Percentiles rank a stretch among this genome's conserved stretches.
Evolutionary conservation across 2,113 vertebrate species (phyloP).

Genomic region (Lophius piscatorius): DNA sequence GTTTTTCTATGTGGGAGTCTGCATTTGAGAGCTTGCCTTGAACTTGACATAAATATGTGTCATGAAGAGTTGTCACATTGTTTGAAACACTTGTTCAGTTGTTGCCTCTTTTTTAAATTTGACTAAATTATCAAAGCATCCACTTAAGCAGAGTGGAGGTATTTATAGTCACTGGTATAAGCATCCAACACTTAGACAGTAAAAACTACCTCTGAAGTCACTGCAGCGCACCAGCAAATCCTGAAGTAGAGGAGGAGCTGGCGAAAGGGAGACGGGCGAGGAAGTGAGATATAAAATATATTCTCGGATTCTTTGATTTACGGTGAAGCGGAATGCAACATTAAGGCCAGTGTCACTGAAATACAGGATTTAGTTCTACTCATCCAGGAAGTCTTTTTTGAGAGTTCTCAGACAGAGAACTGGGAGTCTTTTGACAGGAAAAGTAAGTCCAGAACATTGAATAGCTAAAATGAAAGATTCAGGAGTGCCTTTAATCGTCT

Average conservation of each 20-base stretch:
- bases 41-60: conserved; percentile 47
- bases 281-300: conserved; percentile 37
- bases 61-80: conserved; percentile 8
- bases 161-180: conserved; percentile 70
- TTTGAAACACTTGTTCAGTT: conserved; percentile 46
- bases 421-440: background rate
- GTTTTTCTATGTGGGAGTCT: conserved; percentile 8
- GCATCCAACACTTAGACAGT: conserved; percentile 45
- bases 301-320: conserved; percentile 45
- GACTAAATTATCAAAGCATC: conserved; percentile 66
- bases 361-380: conserved; percentile 8
- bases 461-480: conserved; percentile 3
- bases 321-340: conserved; percentile 42
- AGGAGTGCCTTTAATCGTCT: conserved; percentile 15
- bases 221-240: conserved; percentile 50
- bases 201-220: conserved; percentile 56
- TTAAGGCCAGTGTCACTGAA: conserved; percentile 21
- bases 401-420: conserved; percentile 1
- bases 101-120: conserved; percentile 50
- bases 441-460: conserved; percentile 9
- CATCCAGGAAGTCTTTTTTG: conserved; percentile 12
- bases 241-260: conserved; percentile 15
- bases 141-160: conserved; percentile 61
- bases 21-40: conserved; percentile 4
- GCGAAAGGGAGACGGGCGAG: conserved; percentile 28